Base-by-base conservation (phyloP, 2,888 invertebrate genomes). In the Amblyjoppa proteus region DNA sequence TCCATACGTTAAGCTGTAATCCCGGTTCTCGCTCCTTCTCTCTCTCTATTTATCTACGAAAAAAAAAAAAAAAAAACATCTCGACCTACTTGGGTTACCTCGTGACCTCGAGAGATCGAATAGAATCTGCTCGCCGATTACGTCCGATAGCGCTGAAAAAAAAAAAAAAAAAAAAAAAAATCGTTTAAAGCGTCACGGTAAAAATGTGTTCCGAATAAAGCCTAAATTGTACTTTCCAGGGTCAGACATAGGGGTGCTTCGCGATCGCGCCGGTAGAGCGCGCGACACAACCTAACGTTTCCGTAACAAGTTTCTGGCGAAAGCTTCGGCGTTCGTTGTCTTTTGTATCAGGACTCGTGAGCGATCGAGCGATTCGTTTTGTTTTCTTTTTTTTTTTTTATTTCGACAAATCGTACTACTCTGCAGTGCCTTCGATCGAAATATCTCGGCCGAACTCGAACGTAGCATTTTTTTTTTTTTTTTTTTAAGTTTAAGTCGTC, bases 371-470 rank as follows among this genome's bases (percentile, higher is more conserved):
- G 53, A 80, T 51, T 31, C 13, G 5, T 53, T 73, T 73, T 4
- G 13, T 69, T 41, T 13, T 73, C 4, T 20, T 69, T 41, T 13
- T 16, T 53, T 34, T 41, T 58, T 41, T 73, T 41, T 56, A 28
- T 64, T 68, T 68, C 25, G 20, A 25, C 68, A 53, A n/a, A 71
- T 83, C 74, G 85, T 81, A 82, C 75, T 70, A 78, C 66, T 83
- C 66, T 83, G 84, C 81, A 84, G 88, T 88, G 89, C 86, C 88
- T 89, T 89, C 84, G 87, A 89, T 81, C 66, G 71, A 79, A 85
- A 80, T 64, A 70, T 70, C 34, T 31, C 34, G 51, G 75, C 81
- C 61, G 58, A 74, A 75, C 49, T 58, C 28, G 49, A 75, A 11
- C 68, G 28, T 66, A 51, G 58, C 38, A 28, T 20, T 20, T 20